Evolutionary conservation across 1,140 invertebrate genomes (phyloP), one percentile per base, ranked within the genome.

Genomic region (Cyrtorhinus lividipennis): DNA sequence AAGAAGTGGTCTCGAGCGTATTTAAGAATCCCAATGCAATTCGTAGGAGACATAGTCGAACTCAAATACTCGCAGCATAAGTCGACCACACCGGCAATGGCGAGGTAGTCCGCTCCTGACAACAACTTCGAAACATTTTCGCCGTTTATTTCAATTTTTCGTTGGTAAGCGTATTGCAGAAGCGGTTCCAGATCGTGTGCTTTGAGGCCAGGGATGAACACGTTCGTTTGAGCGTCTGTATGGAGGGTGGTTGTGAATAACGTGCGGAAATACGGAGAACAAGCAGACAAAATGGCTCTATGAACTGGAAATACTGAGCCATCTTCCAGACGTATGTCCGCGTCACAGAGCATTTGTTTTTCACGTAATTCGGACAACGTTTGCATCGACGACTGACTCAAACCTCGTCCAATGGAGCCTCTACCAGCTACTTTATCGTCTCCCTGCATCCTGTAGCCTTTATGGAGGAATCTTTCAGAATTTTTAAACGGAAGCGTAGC

Each of bases 181-280:
- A 95, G 75, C 8, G 81, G 73, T 53, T 82, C 78, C 77, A 95
- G 82, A 66, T 87, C 85, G 38, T 83, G 79, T 0, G 81, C 80
- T 18, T 78, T 80, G n/a, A 95, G 81, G 3, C 84, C 88, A 0
- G 84, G 84, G 64, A 93, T 79, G 24, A 80, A 71, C 0, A 91
- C 81, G 68, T 85, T 83, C 20, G 79, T 83, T 67, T 83, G 80
- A 66, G 83, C 80, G 10, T 78, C 76, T 0, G 77, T 78, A 69
- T 86, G 81, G 38, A 89, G 72, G 0, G 82, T 81, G 44, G 86
- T 90, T 15, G 89, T 92, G 71, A 93, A 93, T n/a, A 92, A 75
- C 58, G 87, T 83, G 83, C 84, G 77, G 73, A 93, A 94, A 73
- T 92, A 94, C 15, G 83, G 81, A 38, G 15, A 38, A 38, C 87